phyloP scores from a whole-genome alignment of 1,140 invertebrate species.

The Macrotrachela quadricornifera region DNA sequence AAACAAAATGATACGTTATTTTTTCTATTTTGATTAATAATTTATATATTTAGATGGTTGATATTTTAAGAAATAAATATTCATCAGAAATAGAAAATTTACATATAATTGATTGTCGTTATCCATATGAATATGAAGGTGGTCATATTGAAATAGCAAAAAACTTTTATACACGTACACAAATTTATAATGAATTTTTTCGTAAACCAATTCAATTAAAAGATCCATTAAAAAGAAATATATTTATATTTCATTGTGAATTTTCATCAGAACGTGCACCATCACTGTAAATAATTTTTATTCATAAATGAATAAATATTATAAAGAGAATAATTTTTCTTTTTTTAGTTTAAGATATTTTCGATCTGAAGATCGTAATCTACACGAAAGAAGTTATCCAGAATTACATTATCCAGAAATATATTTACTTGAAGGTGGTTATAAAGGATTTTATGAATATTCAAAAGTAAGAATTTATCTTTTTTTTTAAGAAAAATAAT shows the following conservation, averaged over 20 bases:
- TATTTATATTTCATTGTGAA: conserved; percentile 92
- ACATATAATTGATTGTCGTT: conserved; percentile 42
- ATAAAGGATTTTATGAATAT: conserved; percentile 60
- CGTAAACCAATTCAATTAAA: conserved; percentile 24
- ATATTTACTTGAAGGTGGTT: conserved; percentile 79
- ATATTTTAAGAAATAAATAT: background rate
- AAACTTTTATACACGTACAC: conserved; percentile 51
- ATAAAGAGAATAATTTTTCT: too few species aligned
- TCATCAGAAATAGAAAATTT: background rate
- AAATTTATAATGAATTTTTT: background rate
- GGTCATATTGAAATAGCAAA: conserved; percentile 68
- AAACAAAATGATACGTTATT: too few species aligned
- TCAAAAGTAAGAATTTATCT: conserved; percentile 24
- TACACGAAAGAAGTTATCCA: conserved; percentile 65
- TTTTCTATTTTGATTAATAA: too few species aligned
- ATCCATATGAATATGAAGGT: conserved; percentile 87
- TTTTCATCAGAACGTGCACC: conserved; percentile 86
- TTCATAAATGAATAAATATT: too few species aligned
- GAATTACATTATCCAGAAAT: conserved; percentile 71
- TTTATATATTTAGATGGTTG: too few species aligned
- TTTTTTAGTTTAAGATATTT: conserved; percentile 51
- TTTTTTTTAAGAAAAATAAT: too few species aligned
- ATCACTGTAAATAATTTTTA: conserved; percentile 38
- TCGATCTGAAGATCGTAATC: conserved; percentile 53
- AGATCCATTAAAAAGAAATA: conserved; percentile 37